Evolutionary conservation across 1,140 invertebrate species (phyloP).

Genomic region (Zaprionus tsacasi): DNA sequence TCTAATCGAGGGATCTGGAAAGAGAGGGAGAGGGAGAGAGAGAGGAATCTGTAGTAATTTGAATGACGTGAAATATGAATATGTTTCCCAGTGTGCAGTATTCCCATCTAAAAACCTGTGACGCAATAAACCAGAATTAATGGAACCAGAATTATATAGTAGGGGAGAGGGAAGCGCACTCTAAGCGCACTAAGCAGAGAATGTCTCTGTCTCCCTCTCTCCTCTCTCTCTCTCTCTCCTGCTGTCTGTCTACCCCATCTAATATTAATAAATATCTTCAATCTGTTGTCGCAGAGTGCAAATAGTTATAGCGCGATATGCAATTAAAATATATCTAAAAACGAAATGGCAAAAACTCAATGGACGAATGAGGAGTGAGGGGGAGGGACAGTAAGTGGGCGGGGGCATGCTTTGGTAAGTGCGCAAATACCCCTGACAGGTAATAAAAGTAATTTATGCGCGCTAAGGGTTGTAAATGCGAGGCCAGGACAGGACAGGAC

Average conservation of each 20-base stretch:
- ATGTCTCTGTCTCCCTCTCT: not conserved
- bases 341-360: conserved; percentile 64
- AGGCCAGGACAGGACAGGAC: conserved; percentile 45
- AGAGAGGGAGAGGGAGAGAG: conserved; percentile 14
- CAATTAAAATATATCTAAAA: conserved; percentile 83
- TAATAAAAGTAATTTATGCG: conserved; percentile 84
- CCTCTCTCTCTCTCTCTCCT: conserved; percentile 21
- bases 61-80: conserved; percentile 55
- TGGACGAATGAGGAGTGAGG: not conserved
- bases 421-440: conserved; percentile 81
- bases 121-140: conserved; percentile 80
- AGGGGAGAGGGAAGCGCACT: conserved; percentile 1
- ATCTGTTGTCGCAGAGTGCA: conserved; percentile 75
- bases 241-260: conserved; percentile 65
- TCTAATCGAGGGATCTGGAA: not conserved
- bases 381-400: not conserved
- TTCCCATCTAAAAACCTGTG: conserved; percentile 72
- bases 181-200: conserved; percentile 8
- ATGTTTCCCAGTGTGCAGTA: conserved; percentile 48
- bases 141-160: conserved; percentile 70
- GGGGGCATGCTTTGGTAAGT: conserved; percentile 19
- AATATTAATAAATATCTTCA: conserved; percentile 83
- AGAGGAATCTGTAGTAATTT: conserved; percentile 37
- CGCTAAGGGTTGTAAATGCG: conserved; percentile 79
- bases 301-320: conserved; percentile 82